Conservation (phyloP, 2,113 vertebrate genomes). For the Scopus umbretta region DNA sequence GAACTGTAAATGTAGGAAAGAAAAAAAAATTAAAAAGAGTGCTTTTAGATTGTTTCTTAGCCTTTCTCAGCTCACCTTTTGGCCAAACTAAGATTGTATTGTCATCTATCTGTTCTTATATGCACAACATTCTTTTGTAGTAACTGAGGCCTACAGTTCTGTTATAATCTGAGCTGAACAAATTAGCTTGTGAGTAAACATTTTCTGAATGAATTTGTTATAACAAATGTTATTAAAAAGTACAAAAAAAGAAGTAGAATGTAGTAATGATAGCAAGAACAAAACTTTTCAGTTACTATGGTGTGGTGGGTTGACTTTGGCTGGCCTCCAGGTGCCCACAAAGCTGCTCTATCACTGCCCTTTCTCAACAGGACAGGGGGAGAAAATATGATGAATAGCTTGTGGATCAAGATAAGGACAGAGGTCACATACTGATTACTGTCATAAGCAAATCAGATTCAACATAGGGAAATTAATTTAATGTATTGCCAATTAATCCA, state of each 20-base stretch:
- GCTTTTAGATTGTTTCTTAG: neutral
- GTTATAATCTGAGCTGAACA: neutral
- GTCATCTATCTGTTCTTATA: neutral
- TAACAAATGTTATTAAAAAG: neutral
- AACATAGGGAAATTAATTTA: neutral
- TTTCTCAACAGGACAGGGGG: neutral
- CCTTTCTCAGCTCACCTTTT: neutral
- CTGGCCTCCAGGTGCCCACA: neutral
- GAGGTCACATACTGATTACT: neutral
- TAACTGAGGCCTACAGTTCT: neutral
- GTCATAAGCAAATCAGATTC: neutral
- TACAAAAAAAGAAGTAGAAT: neutral
- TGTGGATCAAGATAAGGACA: neutral
- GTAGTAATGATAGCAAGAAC: neutral
- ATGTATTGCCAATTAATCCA: neutral
- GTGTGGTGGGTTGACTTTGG: neutral
- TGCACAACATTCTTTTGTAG: neutral
- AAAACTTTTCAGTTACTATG: neutral
- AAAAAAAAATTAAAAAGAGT: neutral
- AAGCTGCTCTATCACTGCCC: neutral
- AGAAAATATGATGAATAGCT: neutral
- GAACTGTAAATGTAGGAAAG: neutral
- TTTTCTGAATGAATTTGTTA: neutral
- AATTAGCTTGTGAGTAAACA: neutral
- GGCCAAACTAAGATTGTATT: neutral